Base-by-base conservation (phyloP, 2,797 vertebrate species). In the Psittacula derbiana region DNA sequence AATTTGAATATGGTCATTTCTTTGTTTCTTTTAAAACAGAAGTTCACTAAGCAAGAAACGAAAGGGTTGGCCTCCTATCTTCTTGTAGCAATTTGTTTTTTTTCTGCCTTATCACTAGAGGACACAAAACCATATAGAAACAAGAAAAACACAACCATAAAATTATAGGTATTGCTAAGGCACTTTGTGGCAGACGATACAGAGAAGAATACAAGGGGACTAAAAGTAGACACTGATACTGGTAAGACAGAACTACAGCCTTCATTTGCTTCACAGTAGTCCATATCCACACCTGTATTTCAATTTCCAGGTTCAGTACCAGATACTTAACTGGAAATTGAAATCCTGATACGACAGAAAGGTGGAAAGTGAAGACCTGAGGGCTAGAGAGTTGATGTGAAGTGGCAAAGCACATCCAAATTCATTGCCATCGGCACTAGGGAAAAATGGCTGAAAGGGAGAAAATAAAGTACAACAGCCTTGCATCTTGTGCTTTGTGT, bases 271-370 rank as follows among this genome's bases (percentile, higher is more conserved):
- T 90, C 64, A 69, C n/a, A 82, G 44, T 20, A 87, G 47, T 53
- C 47, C 47, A 76, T 15, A 69, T 73, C 19, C 57, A 70, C 9
- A 84, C 30, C 76, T 0, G 2, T 20, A 90, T 82, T 84, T 80
- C 65, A 74, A 84, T 90, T 92, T 90, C 58, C 67, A 83, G 40
- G 28, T 57, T 80, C 23, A 49, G 43, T 55, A 79, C 46, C 52
- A 47, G 13, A 60, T 24, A 66, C 31, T 73, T 88, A 86, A 81
- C 70, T 50, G 85, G 73, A 90, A 96, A 96, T 80, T 89, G 75
- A 95, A 95, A 94, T 74, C 65, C 57, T 85, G 18, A 44, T 90
- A 72, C 12, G 60, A 78, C 6, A 80, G 28, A 72, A 83, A 80
- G 17, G 76, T 90, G 81, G 80, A 64, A 93, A 93, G 33, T 61